These are phyloP conservation scores for Ptiloglossa arizonensis DNA, from an alignment of 1,140 invertebrate genomes.

Conservation along the genomic window DNA sequence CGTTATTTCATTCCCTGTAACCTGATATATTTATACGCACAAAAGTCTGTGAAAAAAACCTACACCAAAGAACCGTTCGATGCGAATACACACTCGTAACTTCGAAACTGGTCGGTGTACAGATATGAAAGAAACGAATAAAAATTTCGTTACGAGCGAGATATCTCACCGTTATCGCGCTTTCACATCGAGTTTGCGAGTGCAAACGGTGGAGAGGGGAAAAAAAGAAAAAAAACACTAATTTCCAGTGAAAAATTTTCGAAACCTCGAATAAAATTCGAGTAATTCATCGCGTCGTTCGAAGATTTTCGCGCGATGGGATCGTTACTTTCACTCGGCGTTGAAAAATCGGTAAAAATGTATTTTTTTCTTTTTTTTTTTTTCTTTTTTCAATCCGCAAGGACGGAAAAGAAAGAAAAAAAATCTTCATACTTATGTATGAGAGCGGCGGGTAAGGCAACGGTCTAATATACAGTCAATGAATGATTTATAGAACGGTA, in stretches of 20 bases:
- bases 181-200: not conserved
- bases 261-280: not conserved
- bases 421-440: constrained; percentile 54
- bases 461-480: constrained; percentile 58
- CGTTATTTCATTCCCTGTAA: no score
- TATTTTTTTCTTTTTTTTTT: not conserved
- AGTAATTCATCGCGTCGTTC: not conserved
- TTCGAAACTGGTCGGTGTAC: not conserved
- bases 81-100: not conserved
- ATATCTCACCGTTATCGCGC: not conserved
- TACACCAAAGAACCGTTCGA: not conserved
- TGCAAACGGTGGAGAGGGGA: no score
- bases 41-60: not conserved
- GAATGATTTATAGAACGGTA: constrained; percentile 69
- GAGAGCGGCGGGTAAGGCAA: constrained; percentile 33
- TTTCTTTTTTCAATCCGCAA: not conserved
- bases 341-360: not conserved
- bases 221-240: no score
- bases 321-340: constrained; percentile 14
- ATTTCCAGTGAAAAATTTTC: constrained; percentile 4
- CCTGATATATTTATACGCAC: not conserved
- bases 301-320: not conserved
- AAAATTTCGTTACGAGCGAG: not conserved
- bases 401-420: constrained; percentile 12
- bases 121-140: not conserved